Conservation (phyloP, 2,797 vertebrate species). For the Cyclura pinguis region DNA sequence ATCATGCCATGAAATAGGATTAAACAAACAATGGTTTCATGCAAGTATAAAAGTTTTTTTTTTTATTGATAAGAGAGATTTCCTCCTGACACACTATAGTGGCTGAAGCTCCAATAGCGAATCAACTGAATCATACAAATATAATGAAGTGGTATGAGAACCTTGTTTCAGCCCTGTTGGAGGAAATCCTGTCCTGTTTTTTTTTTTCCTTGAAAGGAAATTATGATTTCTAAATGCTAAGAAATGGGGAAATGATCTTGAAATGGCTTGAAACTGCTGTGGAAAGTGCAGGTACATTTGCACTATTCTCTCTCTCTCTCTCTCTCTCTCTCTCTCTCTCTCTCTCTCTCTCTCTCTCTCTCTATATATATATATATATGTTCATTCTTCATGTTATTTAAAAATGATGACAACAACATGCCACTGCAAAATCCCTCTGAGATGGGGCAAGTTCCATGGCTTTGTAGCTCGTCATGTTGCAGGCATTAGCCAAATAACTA, state of each 20-base stretch:
- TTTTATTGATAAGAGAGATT: not conserved
- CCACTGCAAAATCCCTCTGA: not conserved
- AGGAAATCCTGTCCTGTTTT: not conserved
- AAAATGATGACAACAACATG: not conserved
- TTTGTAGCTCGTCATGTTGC: not conserved
- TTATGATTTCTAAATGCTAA: not conserved
- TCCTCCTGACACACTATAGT: not conserved
- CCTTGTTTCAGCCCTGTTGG: not conserved
- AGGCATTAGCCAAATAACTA: not conserved
- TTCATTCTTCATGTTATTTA: not conserved
- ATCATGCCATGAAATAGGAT: not conserved
- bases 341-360: too few species aligned
- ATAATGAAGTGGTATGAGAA: not conserved
- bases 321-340: too few species aligned
- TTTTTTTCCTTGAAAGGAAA: not conserved
- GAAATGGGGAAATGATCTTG: not conserved
- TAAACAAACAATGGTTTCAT: not conserved
- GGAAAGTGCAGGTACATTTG: not conserved
- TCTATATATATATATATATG: not conserved
- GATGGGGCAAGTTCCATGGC: not conserved
- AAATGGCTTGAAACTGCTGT: not conserved
- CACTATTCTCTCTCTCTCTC: too few species aligned
- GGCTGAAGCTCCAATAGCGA: not conserved
- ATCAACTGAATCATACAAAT: not conserved
- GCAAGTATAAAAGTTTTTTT: not conserved